Conservation (phyloP, 2,113 vertebrate genomes). For the Microtus oregoni region DNA sequence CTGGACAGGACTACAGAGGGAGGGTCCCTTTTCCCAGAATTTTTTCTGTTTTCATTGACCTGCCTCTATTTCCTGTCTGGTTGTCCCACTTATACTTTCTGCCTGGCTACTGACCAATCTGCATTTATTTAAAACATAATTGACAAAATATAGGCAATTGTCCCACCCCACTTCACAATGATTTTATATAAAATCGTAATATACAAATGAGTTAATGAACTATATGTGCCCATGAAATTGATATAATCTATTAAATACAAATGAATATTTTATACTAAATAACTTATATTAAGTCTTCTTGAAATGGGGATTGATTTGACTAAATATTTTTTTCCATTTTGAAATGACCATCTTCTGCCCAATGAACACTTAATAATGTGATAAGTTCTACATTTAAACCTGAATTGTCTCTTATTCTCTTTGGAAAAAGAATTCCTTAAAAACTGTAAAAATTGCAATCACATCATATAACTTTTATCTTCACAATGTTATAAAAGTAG, state of each 20-base stretch:
- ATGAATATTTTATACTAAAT: background rate
- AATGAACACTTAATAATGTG: background rate
- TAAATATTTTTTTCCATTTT: background rate
- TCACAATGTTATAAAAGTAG: background rate
- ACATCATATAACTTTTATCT: background rate
- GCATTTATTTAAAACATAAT: too few relatives aligned
- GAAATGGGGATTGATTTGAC: background rate
- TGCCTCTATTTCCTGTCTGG: too few relatives aligned
- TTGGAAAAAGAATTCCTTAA: background rate
- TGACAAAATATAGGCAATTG: too few relatives aligned
- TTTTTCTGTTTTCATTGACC: too few relatives aligned
- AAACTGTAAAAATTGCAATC: background rate
- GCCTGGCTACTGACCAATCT: too few relatives aligned
- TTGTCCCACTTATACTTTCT: too few relatives aligned
- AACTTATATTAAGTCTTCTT: background rate
- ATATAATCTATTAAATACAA: slow-evolving; percentile 1
- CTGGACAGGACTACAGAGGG: too few relatives aligned
- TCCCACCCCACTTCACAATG: background rate
- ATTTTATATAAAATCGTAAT: background rate
- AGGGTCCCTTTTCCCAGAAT: too few relatives aligned
- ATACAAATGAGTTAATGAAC: background rate
- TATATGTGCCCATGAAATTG: background rate
- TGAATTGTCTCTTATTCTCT: background rate
- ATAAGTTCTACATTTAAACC: background rate
- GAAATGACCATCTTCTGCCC: background rate